Conservation (phyloP, 1,140 invertebrate genomes). For the Araneus ventricosus region DNA sequence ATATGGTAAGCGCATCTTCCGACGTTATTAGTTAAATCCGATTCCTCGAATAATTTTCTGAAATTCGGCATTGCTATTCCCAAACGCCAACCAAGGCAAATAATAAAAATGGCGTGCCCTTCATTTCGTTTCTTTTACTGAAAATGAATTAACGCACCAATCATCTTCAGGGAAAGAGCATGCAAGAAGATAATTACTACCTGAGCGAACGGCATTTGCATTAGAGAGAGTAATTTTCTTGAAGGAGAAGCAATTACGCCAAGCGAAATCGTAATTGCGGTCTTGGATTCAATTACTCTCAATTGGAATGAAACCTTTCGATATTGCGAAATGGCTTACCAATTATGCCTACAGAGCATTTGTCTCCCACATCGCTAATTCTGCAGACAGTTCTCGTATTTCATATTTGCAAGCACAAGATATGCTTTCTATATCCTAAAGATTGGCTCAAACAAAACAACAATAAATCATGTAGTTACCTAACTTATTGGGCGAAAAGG, state of each 20-base stretch:
- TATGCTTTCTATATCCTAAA: not conserved
- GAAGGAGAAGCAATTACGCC: not conserved
- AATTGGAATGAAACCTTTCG: not conserved
- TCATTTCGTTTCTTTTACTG: not conserved
- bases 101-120: not conserved
- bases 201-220: not conserved
- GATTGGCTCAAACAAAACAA: not conserved
- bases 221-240: conserved; percentile 9
- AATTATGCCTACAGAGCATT: not conserved
- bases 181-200: not conserved
- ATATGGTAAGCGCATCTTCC: not conserved
- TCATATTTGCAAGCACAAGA: not conserved
- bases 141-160: not conserved
- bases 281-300: conserved; percentile 23
- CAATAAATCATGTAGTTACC: not conserved
- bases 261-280: conserved; percentile 20
- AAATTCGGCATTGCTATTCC: not conserved
- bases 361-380: not conserved
- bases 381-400: not conserved
- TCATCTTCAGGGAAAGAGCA: not conserved
- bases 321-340: not conserved
- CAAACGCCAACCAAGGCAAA: not conserved
- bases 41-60: not conserved
- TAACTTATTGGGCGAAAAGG: too few relatives aligned
- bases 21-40: not conserved